These are phyloP conservation scores for Eledona agricola DNA, from an alignment of 2,888 invertebrate genomes.

Conservation along the genomic window DNA sequence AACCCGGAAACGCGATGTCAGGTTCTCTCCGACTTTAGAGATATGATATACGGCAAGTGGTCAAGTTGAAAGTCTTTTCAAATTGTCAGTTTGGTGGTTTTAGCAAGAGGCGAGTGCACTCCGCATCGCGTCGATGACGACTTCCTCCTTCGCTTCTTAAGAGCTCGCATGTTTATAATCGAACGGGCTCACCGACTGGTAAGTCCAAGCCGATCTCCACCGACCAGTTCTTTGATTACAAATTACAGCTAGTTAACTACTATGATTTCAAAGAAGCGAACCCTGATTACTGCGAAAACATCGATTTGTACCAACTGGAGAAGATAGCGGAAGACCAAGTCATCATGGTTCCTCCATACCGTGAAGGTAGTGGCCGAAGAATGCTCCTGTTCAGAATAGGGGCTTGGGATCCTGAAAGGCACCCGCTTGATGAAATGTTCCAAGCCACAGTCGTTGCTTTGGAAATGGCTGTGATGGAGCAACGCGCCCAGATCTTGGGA, in stretches of 20 bases:
- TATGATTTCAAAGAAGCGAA: conserved; percentile 78
- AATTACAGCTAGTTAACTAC: conserved; percentile 76
- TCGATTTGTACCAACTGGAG: conserved; percentile 71
- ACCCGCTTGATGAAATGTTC: conserved; percentile 75
- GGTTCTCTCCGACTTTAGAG: conserved; percentile 76
- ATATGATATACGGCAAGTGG: conserved; percentile 77
- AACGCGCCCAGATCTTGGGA: conserved; percentile 77
- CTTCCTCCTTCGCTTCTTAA: conserved; percentile 76
- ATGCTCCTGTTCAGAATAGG: conserved; percentile 78
- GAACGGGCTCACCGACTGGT: conserved; percentile 80
- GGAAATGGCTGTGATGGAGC: conserved; percentile 79
- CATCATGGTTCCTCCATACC: conserved; percentile 78
- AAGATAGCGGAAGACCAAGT: conserved; percentile 74
- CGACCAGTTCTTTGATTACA: conserved; percentile 3
- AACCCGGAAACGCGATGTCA: conserved; percentile 73
- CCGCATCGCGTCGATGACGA: conserved; percentile 81
- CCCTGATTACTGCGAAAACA: conserved; percentile 72
- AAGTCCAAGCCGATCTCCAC: conserved; percentile 55
- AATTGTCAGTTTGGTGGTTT: conserved; percentile 47
- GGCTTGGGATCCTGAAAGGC: conserved; percentile 75
- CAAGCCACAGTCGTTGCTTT: conserved; percentile 75
- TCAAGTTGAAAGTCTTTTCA: neutral
- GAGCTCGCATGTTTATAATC: conserved; percentile 77
- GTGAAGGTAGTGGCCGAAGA: conserved; percentile 77
- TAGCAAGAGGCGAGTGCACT: conserved; percentile 78